These are phyloP conservation scores for Pollicipes pollicipes DNA, from an alignment of 1,140 invertebrate genomes.

Conservation along the genomic window DNA sequence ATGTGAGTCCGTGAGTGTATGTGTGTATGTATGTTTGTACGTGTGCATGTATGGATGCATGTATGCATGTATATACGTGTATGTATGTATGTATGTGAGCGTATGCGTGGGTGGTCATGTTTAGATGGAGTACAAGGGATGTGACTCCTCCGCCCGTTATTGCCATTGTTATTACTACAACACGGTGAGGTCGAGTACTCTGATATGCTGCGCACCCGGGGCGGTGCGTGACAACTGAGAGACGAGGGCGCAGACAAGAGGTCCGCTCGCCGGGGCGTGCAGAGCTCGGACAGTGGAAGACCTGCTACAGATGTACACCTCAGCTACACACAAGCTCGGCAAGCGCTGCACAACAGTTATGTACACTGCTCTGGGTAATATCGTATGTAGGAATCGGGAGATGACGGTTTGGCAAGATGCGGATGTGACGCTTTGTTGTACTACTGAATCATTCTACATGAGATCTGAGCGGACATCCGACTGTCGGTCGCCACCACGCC, in stretches of 20 bases:
- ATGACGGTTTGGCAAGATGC: background rate
- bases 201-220: background rate
- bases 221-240: background rate
- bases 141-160: background rate
- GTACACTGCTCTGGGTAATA: background rate
- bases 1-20: no score
- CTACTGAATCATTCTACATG: background rate
- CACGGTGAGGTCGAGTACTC: background rate
- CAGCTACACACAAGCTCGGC: background rate
- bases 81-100: no score
- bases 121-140: background rate
- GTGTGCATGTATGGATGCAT: no score
- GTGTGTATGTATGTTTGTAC: no score
- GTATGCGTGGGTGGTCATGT: no score
- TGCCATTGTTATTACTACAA: background rate
- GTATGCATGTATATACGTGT: no score
- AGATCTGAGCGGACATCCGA: background rate
- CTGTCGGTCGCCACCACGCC: background rate
- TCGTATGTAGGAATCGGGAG: background rate
- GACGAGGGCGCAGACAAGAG: background rate
- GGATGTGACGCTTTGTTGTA: conserved; percentile 1
- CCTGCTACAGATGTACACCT: background rate
- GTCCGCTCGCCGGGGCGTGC: background rate
- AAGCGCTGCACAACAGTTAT: background rate
- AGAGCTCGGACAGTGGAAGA: background rate